Evolutionary conservation across 2,888 invertebrate genomes (phyloP), one percentile per base, ranked within the genome.

Genomic region (Netelia melanura): DNA sequence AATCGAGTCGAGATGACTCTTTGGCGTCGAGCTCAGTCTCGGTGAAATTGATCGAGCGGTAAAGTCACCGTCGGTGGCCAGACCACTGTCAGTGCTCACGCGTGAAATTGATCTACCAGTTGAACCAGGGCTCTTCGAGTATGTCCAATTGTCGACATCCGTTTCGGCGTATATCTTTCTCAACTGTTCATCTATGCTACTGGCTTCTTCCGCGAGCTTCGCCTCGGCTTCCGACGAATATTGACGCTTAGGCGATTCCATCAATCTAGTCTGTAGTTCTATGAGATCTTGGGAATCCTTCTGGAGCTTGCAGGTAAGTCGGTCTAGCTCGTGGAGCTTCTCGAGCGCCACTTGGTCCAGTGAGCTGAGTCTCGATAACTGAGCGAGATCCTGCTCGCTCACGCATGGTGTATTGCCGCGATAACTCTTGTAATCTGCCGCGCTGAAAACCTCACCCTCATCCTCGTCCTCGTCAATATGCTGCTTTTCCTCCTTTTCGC

Each of bases 401-500:
- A 97, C 96, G 91, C 96, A 96, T 6, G 97, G 96, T 44, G 96
- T 96, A 90, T 96, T 96, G 81, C 96, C 97, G 83, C 97, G 95
- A 90, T 97, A 97, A 92, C 97, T 96, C 94, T 97, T 97, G 91
- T 97, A 97, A 93, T 97, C 97, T 85, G 96, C 95, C 5, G 97
- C 95, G 92, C 97, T 97, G 91, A 96, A 97, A 74, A 97, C 95
- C 94, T 97, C 95, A 79, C 95, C 95, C 84, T 94, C 95, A 89
- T 96, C 95, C 56, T 95, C 95, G 83, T 94, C 94, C 68, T 95
- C 94, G 52, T 95, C 94, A 14, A 85, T 80, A 56, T 77, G 72
- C 30, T 88, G 70, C 58, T 86, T 75, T 70, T 85, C 82, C 21
- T 87, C 80, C 52, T 88, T 81, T 21, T 83, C 85, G 25, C 17